Base-by-base conservation (phyloP, 2,797 vertebrate species). In the Psittacula echo region DNA sequence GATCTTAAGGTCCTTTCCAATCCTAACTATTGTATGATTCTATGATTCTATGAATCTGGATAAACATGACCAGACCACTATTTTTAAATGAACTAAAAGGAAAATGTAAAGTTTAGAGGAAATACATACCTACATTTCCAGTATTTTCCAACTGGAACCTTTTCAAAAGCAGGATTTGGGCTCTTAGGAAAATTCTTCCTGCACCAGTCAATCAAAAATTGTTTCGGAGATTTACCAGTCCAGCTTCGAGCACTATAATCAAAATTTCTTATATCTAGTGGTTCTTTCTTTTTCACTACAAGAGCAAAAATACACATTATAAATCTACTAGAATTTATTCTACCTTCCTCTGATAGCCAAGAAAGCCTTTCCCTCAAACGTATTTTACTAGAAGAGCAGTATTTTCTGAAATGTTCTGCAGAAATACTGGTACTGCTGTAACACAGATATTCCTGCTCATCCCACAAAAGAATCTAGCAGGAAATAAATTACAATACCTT, bases 151-250 rank as follows among this genome's bases (percentile, higher is more conserved):
- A 98, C 98, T 23, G 98, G 88, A 70, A 99, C 98, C 96, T 99
- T 99, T 94, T 99, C 98, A 91, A 99, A 99, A 83, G 98, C 94
- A 13, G 99, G 99, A 9, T 98, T 97, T 30, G 99, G 99, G 94
- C 99, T 99, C 96, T 99, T 99, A 4, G 99, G 98, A 82, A 99
- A 98, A 95, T 99, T 99, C 95, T 99, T 99, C 82, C 99, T 97
- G 96, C 99, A 99, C 99, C 99, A 99, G 97, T 99, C 99, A 27
- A 99, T 99, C 86, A 99, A 98, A 96, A 99, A 99, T 96, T 99
- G 99, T 96, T 99, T 99, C 11, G 99, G 99, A 51, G 99, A 99
- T 97, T 99, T 99, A 87, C 99, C 99, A 10, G 99, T 99, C 99
- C 99, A 99, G 97, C 99, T 99, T 93, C 99, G 98, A 90, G 99